Evolutionary conservation across 2,888 invertebrate species (phyloP).

Genomic region (Tiphia femorata): DNA sequence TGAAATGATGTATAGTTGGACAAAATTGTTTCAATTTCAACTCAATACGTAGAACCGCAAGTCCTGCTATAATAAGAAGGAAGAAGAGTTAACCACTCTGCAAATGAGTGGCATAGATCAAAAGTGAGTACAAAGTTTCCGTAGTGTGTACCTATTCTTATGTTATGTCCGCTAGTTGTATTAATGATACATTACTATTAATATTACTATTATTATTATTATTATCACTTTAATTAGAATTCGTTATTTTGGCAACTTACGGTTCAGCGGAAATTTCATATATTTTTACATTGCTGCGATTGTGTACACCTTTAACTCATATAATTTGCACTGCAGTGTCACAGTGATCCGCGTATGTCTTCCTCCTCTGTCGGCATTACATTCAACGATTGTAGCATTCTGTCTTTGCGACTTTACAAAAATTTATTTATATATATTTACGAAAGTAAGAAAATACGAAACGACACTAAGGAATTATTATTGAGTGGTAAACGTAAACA

Average conservation of each 20-base stretch:
- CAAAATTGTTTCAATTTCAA: conserved; percentile 54
- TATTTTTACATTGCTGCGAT: conserved; percentile 49
- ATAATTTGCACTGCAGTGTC: conserved; percentile 29
- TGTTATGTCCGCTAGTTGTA: conserved; percentile 47
- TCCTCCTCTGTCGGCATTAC: conserved; percentile 53
- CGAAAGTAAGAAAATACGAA: conserved; percentile 69
- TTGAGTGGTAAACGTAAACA: conserved; percentile 62
- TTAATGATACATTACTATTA: conserved; percentile 42
- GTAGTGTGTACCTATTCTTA: conserved; percentile 46
- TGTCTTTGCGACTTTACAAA: conserved; percentile 60
- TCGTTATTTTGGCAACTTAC: conserved; percentile 65
- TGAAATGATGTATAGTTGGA: conserved; percentile 56
- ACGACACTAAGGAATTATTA: conserved; percentile 64
- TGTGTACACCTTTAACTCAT: conserved; percentile 31
- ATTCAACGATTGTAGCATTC: conserved; percentile 56
- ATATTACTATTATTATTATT: conserved; percentile 49
- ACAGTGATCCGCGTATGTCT: conserved; percentile 57
- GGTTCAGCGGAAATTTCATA: conserved; percentile 59
- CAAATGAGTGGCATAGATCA: conserved; percentile 25
- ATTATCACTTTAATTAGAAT: conserved; percentile 59
- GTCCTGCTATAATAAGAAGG: conserved; percentile 37
- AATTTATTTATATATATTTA: conserved; percentile 60
- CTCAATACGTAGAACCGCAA: conserved; percentile 54
- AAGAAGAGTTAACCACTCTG: conserved; percentile 28
- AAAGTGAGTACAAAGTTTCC: conserved; percentile 45